Evolutionary conservation across 2,888 invertebrate species (phyloP).

Genomic region (Linnaemya tessellans): DNA sequence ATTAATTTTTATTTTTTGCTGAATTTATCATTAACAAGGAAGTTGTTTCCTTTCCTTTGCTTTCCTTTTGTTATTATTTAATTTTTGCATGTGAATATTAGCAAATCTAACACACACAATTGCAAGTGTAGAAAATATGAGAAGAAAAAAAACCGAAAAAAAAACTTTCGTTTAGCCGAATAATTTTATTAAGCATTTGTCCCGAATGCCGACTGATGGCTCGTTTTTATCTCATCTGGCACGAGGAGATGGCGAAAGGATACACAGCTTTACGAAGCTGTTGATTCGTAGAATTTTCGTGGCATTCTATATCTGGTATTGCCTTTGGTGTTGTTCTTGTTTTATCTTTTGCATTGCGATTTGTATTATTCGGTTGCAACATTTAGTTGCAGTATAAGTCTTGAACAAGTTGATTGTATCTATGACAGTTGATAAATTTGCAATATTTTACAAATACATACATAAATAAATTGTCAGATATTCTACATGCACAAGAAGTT

Average conservation of each 20-base stretch:
- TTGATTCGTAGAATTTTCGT: slow-evolving; percentile 45
- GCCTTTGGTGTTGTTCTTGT: slow-evolving; percentile 32
- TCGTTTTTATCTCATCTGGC: slow-evolving; percentile 53
- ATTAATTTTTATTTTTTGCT: slow-evolving; percentile 15
- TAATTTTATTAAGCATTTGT: slow-evolving; percentile 17
- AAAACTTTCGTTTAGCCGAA: slow-evolving; percentile 22
- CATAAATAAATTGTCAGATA: background rate
- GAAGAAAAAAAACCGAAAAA: background rate
- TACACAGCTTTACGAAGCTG: slow-evolving; percentile 39
- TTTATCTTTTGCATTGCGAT: slow-evolving; percentile 58
- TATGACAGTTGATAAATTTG: slow-evolving; percentile 50
- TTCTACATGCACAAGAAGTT: background rate
- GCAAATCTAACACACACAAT: background rate
- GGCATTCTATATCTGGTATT: slow-evolving; percentile 30
- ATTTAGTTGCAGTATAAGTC: slow-evolving; percentile 70
- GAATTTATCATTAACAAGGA: slow-evolving; percentile 15
- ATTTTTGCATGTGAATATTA: background rate
- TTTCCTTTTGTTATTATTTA: background rate
- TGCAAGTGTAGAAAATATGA: slow-evolving; percentile 5
- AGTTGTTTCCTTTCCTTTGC: slow-evolving; percentile 3
- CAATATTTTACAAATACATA: slow-evolving; percentile 57
- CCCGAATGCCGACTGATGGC: slow-evolving; percentile 15
- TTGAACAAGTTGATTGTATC: slow-evolving; percentile 67
- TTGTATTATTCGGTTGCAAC: slow-evolving; percentile 66
- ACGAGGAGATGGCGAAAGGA: slow-evolving; percentile 52